Base-by-base conservation (phyloP, 2,888 invertebrate genomes). In the Rosalia funebris region DNA sequence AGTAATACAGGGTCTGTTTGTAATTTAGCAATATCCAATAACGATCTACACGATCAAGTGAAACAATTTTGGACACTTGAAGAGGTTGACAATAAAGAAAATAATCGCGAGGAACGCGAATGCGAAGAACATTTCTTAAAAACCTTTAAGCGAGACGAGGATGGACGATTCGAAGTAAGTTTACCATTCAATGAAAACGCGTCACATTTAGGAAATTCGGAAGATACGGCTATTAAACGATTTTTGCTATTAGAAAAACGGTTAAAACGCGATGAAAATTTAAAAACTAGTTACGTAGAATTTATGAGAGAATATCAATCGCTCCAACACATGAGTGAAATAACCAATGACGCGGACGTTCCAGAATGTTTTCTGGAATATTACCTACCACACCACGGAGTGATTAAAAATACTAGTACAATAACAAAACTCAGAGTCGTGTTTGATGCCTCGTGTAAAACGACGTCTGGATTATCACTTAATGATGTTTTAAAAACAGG, bases 311-410 rank as follows among this genome's bases (percentile, higher is more conserved):
- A 62, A 41, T 69, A 69, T 25, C 36, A 57, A 39, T 50, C 57
- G 4, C 56, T 60, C 7, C 60, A 61, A 12, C 69, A 69, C 37
- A 54, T 65, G 46, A 58, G 52, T 0, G 14, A 25, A 15, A 25
- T 66, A 7, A 25, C 25, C 4, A 25, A 25, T 9, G 25, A 25
- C 4, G 9, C 3, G 3, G n/a, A n/a, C n/a, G n/a, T n/a, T n/a
- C n/a, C n/a, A n/a, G n/a, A n/a, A n/a, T n/a, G n/a, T n/a, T n/a
- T n/a, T n/a, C 3, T 25, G 9, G 60, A 62, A 5, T 44, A 54
- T 60, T 78, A 71, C 66, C 60, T 80, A 11, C 75, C 74, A 25
- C 80, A 80, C 64, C 78, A 77, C 53, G 72, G 75, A 0, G 76
- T 81, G 0, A 42, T 76, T 0, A 72, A 73, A 12, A 58, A 73